These are phyloP conservation scores for Fregetta grallaria DNA, from an alignment of 2,113 vertebrate species.

Conservation along the genomic window DNA sequence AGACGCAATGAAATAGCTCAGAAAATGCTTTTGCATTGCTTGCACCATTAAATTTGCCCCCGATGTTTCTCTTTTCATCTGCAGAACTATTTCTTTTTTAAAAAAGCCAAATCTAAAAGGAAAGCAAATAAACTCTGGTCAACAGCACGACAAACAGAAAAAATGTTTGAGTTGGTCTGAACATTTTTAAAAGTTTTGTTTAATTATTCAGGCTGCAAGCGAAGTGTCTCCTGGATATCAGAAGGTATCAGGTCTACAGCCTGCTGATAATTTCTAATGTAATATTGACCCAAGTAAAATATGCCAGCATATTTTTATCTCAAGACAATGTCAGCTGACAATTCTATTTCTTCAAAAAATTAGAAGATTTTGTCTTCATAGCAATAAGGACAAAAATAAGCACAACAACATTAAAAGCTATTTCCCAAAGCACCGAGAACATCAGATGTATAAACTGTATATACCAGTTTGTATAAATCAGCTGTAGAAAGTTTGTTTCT, in stretches of 20 bases:
- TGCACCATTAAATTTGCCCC: not conserved
- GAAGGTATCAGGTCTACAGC: not conserved
- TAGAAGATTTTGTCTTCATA: not conserved
- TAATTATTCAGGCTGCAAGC: not conserved
- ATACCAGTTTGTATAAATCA: not conserved
- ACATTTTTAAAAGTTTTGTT: not conserved
- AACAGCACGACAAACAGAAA: not conserved
- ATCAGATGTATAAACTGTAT: not conserved
- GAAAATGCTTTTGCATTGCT: slow-evolving; percentile 20
- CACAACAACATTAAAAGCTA: not conserved
- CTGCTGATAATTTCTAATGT: not conserved
- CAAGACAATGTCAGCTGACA: not conserved
- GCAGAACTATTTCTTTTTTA: not conserved
- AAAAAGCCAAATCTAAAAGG: not conserved
- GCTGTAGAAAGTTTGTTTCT: not conserved
- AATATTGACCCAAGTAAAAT: not conserved
- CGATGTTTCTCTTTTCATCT: not conserved
- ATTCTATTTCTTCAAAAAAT: not conserved
- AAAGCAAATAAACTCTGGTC: not conserved
- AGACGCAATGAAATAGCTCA: not conserved
- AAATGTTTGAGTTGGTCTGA: not conserved
- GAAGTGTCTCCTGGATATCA: not conserved
- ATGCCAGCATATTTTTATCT: not conserved
- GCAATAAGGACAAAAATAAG: not conserved
- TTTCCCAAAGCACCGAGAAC: not conserved